Evolutionary conservation across 2,113 vertebrate species (phyloP).

Genomic region (Vulpes vulpes): DNA sequence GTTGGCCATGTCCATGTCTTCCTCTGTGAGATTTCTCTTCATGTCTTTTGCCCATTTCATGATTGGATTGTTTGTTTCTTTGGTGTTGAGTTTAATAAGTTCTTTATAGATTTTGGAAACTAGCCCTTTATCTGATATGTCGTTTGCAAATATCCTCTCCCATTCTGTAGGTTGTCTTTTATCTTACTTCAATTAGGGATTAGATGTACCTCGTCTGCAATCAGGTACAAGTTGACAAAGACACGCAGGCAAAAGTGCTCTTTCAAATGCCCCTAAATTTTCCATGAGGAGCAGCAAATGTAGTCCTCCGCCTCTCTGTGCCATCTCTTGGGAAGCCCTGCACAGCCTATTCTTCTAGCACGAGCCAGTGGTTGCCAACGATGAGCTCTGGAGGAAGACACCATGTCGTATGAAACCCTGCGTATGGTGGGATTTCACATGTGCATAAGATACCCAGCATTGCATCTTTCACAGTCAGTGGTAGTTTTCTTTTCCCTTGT

Average conservation of each 20-base stretch:
- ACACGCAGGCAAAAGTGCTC: neutral
- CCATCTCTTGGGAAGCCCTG: neutral
- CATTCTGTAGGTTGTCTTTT: too few relatives aligned
- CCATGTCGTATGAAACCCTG: neutral
- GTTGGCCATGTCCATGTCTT: too few relatives aligned
- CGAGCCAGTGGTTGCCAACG: neutral
- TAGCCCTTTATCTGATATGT: too few relatives aligned
- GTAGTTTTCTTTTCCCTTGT: neutral
- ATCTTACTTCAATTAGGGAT: neutral
- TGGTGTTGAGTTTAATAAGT: too few relatives aligned
- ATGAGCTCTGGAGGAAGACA: neutral
- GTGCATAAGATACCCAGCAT: accelerated
- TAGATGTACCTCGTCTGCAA: neutral
- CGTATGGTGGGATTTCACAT: neutral
- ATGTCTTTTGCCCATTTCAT: too few relatives aligned
- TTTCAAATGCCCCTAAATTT: neutral
- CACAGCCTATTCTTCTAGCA: neutral
- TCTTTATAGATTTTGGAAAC: too few relatives aligned
- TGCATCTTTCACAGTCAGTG: neutral
- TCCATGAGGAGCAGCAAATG: neutral
- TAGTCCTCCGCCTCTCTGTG: neutral
- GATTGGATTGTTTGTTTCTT: too few relatives aligned
- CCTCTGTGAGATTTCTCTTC: too few relatives aligned
- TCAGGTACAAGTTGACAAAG: neutral
- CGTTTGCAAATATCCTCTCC: too few relatives aligned